A percentile compares a stretch with the other conserved stretches of the same genome.
phyloP scores from a whole-genome alignment of 2,797 vertebrate genomes.

The Cephalopachus bancanus region DNA sequence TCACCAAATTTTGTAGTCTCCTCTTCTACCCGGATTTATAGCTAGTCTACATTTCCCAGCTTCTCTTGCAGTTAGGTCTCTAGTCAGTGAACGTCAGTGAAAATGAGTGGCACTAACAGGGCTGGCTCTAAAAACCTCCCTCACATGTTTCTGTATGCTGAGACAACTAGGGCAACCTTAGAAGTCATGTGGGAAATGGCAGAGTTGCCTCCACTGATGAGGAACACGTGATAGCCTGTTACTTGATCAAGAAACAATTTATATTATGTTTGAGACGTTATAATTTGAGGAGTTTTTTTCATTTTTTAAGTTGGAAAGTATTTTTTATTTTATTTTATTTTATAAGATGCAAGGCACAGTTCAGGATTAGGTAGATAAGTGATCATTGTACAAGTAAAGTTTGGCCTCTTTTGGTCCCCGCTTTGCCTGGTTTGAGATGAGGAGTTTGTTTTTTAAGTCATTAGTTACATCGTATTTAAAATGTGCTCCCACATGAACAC shows the following conservation, averaged over 20 bases:
- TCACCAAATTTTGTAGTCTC: background rate
- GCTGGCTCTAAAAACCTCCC: background rate
- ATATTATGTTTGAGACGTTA: slow-evolving; percentile 12
- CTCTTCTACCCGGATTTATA: background rate
- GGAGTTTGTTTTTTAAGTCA: slow-evolving; percentile 39
- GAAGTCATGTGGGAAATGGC: slow-evolving; percentile 43
- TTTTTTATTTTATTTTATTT: too few relatives aligned
- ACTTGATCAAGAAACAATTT: slow-evolving; percentile 50
- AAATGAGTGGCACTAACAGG: background rate
- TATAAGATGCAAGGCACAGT: too few relatives aligned
- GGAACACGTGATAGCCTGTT: slow-evolving; percentile 8
- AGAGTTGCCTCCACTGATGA: slow-evolving; percentile 20
- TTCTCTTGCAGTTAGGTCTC: background rate
- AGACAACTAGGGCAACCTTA: background rate
- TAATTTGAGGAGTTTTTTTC: slow-evolving; percentile 22
- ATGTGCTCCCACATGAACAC: slow-evolving; percentile 11
- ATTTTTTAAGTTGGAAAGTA: background rate
- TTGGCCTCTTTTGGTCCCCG: background rate
- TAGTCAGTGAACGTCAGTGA: background rate
- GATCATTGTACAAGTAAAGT: too few relatives aligned
- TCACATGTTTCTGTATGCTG: background rate
- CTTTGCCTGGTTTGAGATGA: background rate
- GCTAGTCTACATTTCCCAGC: slow-evolving; percentile 20
- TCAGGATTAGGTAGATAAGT: too few relatives aligned
- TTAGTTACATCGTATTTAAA: slow-evolving; percentile 45